Evolutionary conservation across 1,140 invertebrate genomes (phyloP).

Genomic region (Neodiprion virginianus): DNA sequence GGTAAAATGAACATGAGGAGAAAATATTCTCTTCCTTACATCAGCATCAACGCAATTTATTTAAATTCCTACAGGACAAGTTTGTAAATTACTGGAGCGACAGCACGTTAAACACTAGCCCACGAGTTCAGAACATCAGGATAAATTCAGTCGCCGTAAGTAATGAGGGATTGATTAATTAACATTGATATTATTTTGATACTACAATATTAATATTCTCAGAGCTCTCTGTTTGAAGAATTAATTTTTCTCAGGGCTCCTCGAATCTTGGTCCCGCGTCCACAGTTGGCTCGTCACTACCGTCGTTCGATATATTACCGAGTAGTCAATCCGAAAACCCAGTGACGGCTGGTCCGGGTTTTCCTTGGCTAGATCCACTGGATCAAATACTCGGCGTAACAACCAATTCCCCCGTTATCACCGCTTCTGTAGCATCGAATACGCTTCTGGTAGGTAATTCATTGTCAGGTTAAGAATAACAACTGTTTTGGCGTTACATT

Average conservation of each 20-base stretch:
- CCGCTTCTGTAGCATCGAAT: constrained; percentile 54
- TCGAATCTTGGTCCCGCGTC: constrained; percentile 37
- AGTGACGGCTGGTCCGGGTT: constrained; percentile 47
- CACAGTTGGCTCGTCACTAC: constrained; percentile 24
- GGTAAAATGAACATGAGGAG: constrained; percentile 40
- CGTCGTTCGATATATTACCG: constrained; percentile 42
- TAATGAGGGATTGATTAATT: constrained; percentile 22
- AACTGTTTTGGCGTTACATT: constrained; percentile 11
- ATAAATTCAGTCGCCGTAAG: constrained; percentile 58
- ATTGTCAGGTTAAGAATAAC: constrained; percentile 11
- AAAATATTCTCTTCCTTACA: constrained; percentile 26
- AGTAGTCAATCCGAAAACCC: constrained; percentile 31
- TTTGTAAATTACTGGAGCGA: constrained; percentile 57
- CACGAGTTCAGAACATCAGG: constrained; percentile 49
- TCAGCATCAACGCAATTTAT: neutral
- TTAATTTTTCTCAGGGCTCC: constrained; percentile 37
- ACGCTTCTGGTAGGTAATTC: constrained; percentile 42
- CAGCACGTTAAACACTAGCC: constrained; percentile 41
- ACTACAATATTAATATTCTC: too few species aligned
- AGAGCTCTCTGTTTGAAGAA: neutral
- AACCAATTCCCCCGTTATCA: constrained; percentile 45
- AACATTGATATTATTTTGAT: neutral
- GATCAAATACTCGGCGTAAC: constrained; percentile 58
- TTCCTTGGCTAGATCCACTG: constrained; percentile 55
- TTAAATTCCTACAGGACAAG: constrained; percentile 51